A percentile compares a stretch with the other conserved stretches of the same genome.
These are phyloP conservation scores for Mixornis gularis DNA, from an alignment of 2,113 vertebrate genomes.

Conservation along the genomic window DNA sequence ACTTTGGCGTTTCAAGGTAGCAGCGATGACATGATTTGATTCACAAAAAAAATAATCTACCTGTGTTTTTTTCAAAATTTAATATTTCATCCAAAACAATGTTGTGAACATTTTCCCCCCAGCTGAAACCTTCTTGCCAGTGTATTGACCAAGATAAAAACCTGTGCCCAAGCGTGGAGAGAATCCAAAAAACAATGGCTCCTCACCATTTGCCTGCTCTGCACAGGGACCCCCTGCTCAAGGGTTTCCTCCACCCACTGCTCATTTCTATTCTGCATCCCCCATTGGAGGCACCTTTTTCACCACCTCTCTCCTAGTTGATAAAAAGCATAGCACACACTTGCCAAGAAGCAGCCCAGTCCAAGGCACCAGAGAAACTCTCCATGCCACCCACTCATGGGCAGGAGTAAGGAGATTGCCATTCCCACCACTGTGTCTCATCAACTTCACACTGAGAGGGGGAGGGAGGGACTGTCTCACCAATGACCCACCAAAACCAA, in stretches of 20 bases:
- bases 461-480: background rate
- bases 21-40: background rate
- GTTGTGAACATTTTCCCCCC: accelerated
- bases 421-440: background rate
- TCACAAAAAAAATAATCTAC: background rate
- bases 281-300: accelerated
- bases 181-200: background rate
- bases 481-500: background rate
- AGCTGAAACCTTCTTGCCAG: background rate
- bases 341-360: background rate
- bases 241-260: background rate
- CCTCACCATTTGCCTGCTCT: background rate
- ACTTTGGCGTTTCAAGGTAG: background rate
- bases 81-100: background rate
- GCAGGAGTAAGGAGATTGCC: background rate
- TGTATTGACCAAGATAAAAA: background rate
- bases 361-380: background rate
- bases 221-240: background rate
- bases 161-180: background rate
- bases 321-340: accelerated
- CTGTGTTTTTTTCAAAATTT: background rate
- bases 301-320: background rate
- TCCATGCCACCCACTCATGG: accelerated
- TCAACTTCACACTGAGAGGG: background rate
- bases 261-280: background rate